A percentile compares a stretch with the other conserved stretches of the same genome.
Evolutionary conservation across 1,140 invertebrate genomes (phyloP).

Genomic region (Drosophila serrata): DNA sequence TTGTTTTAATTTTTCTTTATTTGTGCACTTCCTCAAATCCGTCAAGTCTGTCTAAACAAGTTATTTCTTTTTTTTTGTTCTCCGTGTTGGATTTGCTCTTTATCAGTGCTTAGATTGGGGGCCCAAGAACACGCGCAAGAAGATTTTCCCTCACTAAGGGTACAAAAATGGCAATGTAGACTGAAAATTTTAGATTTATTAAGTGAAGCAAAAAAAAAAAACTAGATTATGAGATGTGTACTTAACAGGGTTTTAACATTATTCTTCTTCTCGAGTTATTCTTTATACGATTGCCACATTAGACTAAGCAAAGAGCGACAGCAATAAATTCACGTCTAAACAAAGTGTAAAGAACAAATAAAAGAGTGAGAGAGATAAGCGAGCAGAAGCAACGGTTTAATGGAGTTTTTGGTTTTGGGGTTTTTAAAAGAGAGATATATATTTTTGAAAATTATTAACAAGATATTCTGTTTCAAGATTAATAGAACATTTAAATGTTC

Average conservation of each 20-base stretch:
- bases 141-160: constrained; percentile 9
- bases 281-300: constrained; percentile 63
- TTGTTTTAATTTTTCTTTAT: constrained; percentile 63
- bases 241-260: constrained; percentile 29
- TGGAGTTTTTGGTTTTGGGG: constrained; percentile 1
- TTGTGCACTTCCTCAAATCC: constrained; percentile 72
- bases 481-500: too few species aligned
- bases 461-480: too few species aligned
- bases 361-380: constrained; percentile 58
- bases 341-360: constrained; percentile 83
- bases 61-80: constrained; percentile 6
- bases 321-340: constrained; percentile 82
- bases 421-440: neutral
- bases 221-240: constrained; percentile 38
- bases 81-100: constrained; percentile 20
- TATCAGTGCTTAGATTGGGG: constrained; percentile 47
- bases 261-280: constrained; percentile 30
- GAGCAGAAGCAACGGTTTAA: constrained; percentile 28
- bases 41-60: constrained; percentile 61
- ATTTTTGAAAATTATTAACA: neutral
- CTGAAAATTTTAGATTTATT: constrained; percentile 72
- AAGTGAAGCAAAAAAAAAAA: constrained; percentile 41
- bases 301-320: constrained; percentile 62
- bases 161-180: constrained; percentile 65
- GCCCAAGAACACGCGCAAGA: constrained; percentile 60